Conservation (phyloP, 2,797 vertebrate genomes). For the Cirrhinus mrigala region DNA sequence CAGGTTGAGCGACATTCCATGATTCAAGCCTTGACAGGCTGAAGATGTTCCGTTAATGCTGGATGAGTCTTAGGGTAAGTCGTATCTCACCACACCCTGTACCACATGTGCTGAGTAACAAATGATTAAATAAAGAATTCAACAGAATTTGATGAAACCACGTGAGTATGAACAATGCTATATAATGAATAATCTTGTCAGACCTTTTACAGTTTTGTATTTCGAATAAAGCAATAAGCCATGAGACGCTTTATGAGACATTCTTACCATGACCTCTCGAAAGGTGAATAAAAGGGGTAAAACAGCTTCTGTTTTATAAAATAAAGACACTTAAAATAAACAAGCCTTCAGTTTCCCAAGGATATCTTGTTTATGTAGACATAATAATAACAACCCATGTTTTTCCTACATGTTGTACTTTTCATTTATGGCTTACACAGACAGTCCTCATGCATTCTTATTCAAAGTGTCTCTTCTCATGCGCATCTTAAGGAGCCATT, state of each 20-base stretch:
- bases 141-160: neutral
- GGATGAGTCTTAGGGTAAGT: neutral
- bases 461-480: neutral
- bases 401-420: neutral
- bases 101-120: neutral
- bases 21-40: constrained; percentile 53
- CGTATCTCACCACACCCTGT: constrained; percentile 27
- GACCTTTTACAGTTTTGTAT: neutral
- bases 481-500: neutral
- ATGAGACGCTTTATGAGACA: neutral
- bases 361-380: neutral
- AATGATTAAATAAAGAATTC: neutral
- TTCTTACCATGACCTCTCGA: neutral
- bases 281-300: neutral
- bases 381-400: neutral
- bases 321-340: neutral
- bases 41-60: constrained; percentile 29
- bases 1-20: constrained; percentile 45
- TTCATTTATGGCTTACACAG: neutral
- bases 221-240: neutral
- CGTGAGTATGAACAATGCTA: neutral
- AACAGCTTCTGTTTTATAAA: neutral
- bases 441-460: neutral
- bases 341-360: neutral
- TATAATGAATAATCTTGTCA: neutral